Base-by-base conservation (phyloP, 2,888 invertebrate genomes). In the Altica lythri region DNA sequence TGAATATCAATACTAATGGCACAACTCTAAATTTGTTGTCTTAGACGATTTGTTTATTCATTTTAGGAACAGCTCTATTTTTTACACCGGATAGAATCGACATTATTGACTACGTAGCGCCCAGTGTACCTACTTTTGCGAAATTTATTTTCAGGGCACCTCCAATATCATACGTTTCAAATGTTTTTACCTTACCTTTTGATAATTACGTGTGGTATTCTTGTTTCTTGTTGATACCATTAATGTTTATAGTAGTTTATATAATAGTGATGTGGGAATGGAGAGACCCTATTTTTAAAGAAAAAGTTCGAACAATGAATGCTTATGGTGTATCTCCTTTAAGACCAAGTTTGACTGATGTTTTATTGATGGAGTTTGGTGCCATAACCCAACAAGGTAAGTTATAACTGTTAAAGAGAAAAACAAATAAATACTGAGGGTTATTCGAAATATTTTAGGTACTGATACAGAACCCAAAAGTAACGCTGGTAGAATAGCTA, bases 101-200 rank as follows among this genome's bases (percentile, higher is more conserved):
- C 16, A 66, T 74, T 0, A 72, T 83, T 0, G 83, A 83, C 62
- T 83, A 81, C 68, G 76, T 83, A 5, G 80, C 81, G 2, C 78
- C 81, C 76, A 80, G 81, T 0, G 79, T 80, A 0, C 75, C 78
- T 6, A 81, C 83, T 0, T 75, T 75, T 0, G 79, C 82, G 1
- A 77, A 79, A 18, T 85, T 88, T 64, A 78, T 88, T 14, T 87
- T 87, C 73, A 79, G 84, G 0, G 83, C 84, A 56, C 87, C 88
- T 0, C 83, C 86, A 0, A 76, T 86, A 0, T 83, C 87, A 0
- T 80, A 82, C 49, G 79, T 86, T 2, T 79, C 81, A 40, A 88
- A 88, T 62, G 83, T 88, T 63, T 88, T 86, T 72, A 75, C 81
- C 0, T 70, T 86, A 1, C 86, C 88, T 0, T 88, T 88, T 71